Conservation (phyloP, 2,113 vertebrate species). For the Leptosomus discolor region DNA sequence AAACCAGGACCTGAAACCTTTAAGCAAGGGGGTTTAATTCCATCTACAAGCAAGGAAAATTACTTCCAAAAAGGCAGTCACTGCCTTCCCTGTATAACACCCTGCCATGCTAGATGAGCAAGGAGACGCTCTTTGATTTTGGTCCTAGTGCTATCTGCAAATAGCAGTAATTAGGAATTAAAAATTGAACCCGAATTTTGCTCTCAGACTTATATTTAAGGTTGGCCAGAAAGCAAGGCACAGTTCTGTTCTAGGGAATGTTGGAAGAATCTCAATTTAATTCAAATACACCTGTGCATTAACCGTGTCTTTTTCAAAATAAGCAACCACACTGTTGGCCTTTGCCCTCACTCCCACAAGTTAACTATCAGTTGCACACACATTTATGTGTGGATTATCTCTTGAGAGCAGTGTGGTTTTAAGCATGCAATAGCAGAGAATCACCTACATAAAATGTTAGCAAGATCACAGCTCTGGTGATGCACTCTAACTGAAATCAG, state of each 20-base stretch:
- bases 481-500: neutral
- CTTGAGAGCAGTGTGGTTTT: neutral
- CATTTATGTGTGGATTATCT: neutral
- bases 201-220: neutral
- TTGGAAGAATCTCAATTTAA: neutral
- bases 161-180: neutral
- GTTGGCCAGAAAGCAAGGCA: neutral
- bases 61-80: neutral
- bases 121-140: neutral
- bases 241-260: neutral
- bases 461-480: neutral
- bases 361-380: neutral
- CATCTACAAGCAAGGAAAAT: neutral
- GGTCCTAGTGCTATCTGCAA: neutral
- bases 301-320: neutral
- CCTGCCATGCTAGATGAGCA: neutral
- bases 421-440: neutral
- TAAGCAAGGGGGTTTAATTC: neutral
- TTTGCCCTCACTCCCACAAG: neutral
- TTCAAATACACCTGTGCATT: neutral
- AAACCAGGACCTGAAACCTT: neutral
- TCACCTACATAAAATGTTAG: rapidly evolving
- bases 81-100: neutral
- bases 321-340: neutral
- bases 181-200: neutral